Evolutionary conservation across 2,797 vertebrate genomes (phyloP), one percentile per base, ranked within the genome.

Genomic region (Coendou prehensilis): DNA sequence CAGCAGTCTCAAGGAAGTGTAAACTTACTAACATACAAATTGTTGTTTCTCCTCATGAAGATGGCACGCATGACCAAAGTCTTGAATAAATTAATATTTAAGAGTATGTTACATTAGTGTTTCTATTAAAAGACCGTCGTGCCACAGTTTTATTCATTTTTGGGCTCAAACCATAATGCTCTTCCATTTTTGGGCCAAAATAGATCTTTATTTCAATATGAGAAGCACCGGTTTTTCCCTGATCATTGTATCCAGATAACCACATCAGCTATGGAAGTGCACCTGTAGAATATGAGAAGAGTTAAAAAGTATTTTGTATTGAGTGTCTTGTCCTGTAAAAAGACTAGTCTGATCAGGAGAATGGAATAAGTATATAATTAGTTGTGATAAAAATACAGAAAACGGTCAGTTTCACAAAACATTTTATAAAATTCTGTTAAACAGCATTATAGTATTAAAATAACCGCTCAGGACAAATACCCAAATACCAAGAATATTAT

Each of bases 21-120:
- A 96, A 87, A 71, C 63, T 91, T 91, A 54, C 33, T 52, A 89
- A 96, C 61, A 71, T 67, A 52, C 17, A 82, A 61, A 57, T 90
- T 93, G 52, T 50, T 87, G 69, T 90, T 5, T 78, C 79, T 90
- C 47, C 47, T 84, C 54, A 50, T 73, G 73, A 50, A 73, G 67
- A 89, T n/a, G 91, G 33, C 45, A 59, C 33, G 79, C 73, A 9
- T 82, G 71, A 88, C 41, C 47, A 54, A 45, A 73, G 33, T n/a
- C 93, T 57, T 79, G 45, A 37, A n/a, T 75, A 56, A 56, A 61
- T 10, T 79, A 69, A 61, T 95, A 76, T 79, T 85, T 95, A 78
- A 94, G 37, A 71, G 15, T 59, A 52, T 84, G 20, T 73, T 69
- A 69, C 18, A 50, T 23, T 83, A 69, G 59, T 9, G 37, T 54